These are phyloP conservation scores for Ectemnius lituratus DNA, from an alignment of 2,888 invertebrate genomes.

Conservation along the genomic window DNA sequence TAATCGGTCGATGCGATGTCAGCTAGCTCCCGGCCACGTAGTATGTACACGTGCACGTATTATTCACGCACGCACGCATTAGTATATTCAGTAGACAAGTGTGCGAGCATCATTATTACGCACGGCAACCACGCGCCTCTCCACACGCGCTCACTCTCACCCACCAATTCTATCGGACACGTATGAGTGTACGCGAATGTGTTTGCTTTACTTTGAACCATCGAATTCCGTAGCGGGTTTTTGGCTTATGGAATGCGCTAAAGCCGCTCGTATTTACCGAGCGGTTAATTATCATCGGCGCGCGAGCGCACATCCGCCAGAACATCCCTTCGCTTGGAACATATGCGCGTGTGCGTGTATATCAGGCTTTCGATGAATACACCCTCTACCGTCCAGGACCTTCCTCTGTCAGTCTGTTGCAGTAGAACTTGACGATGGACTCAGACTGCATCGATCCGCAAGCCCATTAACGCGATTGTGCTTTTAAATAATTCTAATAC, in stretches of 20 bases:
- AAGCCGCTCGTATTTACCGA: conserved; percentile 63
- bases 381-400: too few relatives aligned
- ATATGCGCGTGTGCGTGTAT: too few relatives aligned
- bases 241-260: conserved; percentile 60
- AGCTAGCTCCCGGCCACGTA: conserved; percentile 2
- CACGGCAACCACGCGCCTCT: neutral
- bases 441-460: too few relatives aligned
- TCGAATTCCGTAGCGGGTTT: conserved; percentile 55
- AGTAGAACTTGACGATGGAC: too few relatives aligned
- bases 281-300: conserved; percentile 67
- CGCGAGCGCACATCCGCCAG: conserved; percentile 22
- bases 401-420: too few relatives aligned
- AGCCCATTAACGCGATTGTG: too few relatives aligned
- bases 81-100: too few relatives aligned
- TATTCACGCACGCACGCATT: neutral
- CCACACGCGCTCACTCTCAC: too few relatives aligned
- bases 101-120: neutral
- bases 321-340: neutral
- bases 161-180: too few relatives aligned
- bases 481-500: too few relatives aligned
- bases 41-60: conserved; percentile 14
- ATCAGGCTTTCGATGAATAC: too few relatives aligned
- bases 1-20: conserved; percentile 32
- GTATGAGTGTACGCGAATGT: conserved; percentile 18
- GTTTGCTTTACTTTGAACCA: conserved; percentile 67